phyloP scores from a whole-genome alignment of 2,113 vertebrate species.

The Podilymbus podiceps region DNA sequence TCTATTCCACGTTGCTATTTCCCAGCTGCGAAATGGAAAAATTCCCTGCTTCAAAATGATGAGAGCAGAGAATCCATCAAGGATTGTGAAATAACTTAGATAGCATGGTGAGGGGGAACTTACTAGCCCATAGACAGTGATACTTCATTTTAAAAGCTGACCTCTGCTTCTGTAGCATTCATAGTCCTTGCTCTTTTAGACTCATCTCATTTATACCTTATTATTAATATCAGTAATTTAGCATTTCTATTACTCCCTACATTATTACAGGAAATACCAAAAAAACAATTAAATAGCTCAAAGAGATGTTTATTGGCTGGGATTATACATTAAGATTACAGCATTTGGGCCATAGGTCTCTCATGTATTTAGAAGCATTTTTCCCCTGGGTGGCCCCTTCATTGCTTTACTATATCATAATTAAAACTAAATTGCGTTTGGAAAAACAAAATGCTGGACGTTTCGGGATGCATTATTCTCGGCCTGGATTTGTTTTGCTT shows the following conservation, averaged over 20 bases:
- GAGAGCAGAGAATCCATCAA: background rate
- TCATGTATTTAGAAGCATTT: slow-evolving; percentile 13
- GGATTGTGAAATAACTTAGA: background rate
- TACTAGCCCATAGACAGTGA: background rate
- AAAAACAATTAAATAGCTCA: slow-evolving; percentile 14
- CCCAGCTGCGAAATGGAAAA: background rate
- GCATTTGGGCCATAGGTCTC: background rate
- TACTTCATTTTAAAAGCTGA: slow-evolving; percentile 26
- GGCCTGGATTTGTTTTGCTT: slow-evolving; percentile 46
- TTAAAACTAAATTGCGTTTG: slow-evolving; percentile 42
- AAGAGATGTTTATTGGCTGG: background rate
- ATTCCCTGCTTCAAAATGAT: background rate
- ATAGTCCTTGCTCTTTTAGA: slow-evolving; percentile 1
- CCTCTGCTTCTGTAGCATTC: background rate
- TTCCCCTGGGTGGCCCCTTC: background rate
- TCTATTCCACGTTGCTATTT: background rate
- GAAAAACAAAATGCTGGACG: slow-evolving; percentile 10
- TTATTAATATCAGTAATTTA: slow-evolving; percentile 37
- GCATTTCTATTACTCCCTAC: background rate
- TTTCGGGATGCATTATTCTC: slow-evolving; percentile 42
- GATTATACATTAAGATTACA: background rate
- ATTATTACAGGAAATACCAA: background rate
- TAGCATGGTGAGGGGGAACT: background rate
- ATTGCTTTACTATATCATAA: slow-evolving; percentile 33
- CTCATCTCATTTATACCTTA: slow-evolving; percentile 6